Percentiles rank a stretch among this genome's conserved stretches.
Evolutionary conservation across 2,113 vertebrate genomes (phyloP).

Genomic region (Notothenia rossii): DNA sequence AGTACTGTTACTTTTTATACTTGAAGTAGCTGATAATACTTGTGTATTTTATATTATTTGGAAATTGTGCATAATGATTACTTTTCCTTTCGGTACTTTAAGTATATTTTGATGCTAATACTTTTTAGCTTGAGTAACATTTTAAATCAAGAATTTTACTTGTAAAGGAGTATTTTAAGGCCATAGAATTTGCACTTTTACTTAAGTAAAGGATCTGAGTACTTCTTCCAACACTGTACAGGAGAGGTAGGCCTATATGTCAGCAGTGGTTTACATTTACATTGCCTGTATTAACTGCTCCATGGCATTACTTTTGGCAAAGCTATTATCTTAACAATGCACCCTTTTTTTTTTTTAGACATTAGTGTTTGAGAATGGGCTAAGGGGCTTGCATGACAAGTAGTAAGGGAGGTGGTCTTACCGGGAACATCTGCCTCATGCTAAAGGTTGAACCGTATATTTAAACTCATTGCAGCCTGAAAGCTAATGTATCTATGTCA

Average conservation of each 20-base stretch:
- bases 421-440: background rate
- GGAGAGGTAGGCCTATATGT: background rate
- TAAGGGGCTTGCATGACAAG: background rate
- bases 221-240: too few relatives aligned
- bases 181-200: too few relatives aligned
- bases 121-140: too few relatives aligned
- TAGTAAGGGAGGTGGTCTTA: background rate
- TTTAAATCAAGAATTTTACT: too few relatives aligned
- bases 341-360: background rate
- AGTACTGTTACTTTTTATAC: too few relatives aligned
- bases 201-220: too few relatives aligned
- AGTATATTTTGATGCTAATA: too few relatives aligned
- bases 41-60: too few relatives aligned
- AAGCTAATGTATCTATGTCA: background rate
- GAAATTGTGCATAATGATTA: too few relatives aligned
- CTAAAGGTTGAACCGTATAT: background rate
- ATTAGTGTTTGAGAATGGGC: constrained; percentile 14
- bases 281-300: constrained; percentile 10
- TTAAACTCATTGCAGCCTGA: background rate
- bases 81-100: too few relatives aligned
- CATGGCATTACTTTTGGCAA: background rate
- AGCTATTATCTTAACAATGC: background rate
- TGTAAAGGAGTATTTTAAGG: too few relatives aligned
- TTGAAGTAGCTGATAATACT: too few relatives aligned
- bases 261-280: constrained; percentile 21